These are phyloP conservation scores for Eidolon dupreanum DNA, from an alignment of 2,797 vertebrate genomes.

Conservation along the genomic window DNA sequence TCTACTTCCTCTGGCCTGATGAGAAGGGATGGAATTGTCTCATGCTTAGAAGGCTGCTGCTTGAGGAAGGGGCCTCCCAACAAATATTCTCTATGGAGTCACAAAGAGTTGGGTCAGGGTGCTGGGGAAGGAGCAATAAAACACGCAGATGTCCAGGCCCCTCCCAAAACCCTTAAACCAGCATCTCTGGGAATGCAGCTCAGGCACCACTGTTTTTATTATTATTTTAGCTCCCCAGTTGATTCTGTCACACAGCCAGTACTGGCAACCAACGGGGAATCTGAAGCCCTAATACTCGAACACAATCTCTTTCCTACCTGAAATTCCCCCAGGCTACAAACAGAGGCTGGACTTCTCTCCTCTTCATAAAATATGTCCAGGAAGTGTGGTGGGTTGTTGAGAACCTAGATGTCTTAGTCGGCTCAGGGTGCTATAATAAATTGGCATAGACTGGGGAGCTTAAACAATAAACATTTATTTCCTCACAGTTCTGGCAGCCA, in stretches of 20 bases:
- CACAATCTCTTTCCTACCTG: background rate
- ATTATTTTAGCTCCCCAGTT: background rate
- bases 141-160: background rate
- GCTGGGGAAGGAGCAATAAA: accelerated
- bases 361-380: background rate
- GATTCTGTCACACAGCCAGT: background rate
- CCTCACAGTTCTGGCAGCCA: background rate
- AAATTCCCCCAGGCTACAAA: background rate
- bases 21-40: background rate
- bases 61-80: background rate
- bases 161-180: too few relatives aligned
- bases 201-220: background rate
- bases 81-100: background rate
- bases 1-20: background rate
- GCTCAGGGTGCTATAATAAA: background rate
- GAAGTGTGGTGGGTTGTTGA: too few relatives aligned
- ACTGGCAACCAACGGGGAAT: background rate
- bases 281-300: background rate
- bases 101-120: background rate
- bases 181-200: background rate
- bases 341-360: background rate
- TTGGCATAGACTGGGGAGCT: background rate
- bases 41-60: background rate
- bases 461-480: background rate
- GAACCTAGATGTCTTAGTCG: background rate